phyloP scores from a whole-genome alignment of 1,140 invertebrate genomes.

The Drosophila parvula region DNA sequence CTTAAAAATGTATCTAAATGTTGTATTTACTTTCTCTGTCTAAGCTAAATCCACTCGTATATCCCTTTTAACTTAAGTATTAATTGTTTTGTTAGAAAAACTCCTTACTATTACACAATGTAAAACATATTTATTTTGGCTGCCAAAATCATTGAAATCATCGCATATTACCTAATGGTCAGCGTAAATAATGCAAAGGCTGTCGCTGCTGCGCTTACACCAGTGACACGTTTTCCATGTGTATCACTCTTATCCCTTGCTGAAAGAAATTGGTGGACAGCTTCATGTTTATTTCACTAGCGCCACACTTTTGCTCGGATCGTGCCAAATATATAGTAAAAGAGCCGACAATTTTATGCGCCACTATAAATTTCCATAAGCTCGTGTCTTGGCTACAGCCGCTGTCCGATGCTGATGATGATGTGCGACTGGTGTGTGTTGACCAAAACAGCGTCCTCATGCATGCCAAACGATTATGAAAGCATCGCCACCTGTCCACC shows the following conservation, averaged over 20 bases:
- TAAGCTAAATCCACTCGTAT: too few species aligned
- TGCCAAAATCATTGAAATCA: constrained; percentile 38
- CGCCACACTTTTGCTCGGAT: constrained; percentile 56
- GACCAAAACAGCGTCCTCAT: constrained; percentile 42
- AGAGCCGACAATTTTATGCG: constrained; percentile 24
- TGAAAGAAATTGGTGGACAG: constrained; percentile 65
- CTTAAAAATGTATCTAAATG: too few species aligned
- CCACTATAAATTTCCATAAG: constrained; percentile 61
- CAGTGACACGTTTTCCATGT: constrained; percentile 44
- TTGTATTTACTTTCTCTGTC: neutral
- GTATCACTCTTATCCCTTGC: constrained; percentile 55
- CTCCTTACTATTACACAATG: constrained; percentile 6
- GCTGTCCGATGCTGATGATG: constrained; percentile 20
- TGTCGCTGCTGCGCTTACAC: constrained; percentile 45
- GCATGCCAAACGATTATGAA: constrained; percentile 66
- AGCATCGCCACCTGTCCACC: constrained; percentile 41
- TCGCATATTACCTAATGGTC: constrained; percentile 62
- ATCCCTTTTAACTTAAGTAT: too few species aligned
- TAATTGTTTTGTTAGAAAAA: neutral
- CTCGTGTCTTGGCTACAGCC: constrained; percentile 43
- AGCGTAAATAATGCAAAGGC: constrained; percentile 69
- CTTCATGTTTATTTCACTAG: constrained; percentile 63
- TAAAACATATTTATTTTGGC: constrained; percentile 18
- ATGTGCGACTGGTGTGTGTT: constrained; percentile 15
- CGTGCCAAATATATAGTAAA: constrained; percentile 60